Evolutionary conservation across 2,797 vertebrate species (phyloP).

Genomic region (Nothura maculosa): DNA sequence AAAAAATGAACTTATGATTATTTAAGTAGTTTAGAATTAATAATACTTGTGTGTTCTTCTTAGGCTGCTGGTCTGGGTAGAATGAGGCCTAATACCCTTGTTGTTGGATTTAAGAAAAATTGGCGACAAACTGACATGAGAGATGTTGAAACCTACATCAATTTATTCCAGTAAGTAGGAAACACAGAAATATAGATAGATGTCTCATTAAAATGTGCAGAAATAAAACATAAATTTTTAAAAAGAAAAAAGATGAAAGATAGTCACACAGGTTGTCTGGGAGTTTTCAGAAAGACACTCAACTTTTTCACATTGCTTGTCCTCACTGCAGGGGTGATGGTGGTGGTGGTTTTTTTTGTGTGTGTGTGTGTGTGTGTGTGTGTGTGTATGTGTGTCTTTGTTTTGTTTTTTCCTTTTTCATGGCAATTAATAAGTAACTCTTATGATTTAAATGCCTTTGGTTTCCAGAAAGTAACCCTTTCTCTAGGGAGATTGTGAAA

Average conservation of each 20-base stretch:
- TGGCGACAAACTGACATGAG: slow-evolving; percentile 94
- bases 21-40: not conserved
- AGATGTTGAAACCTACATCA: slow-evolving; percentile 96
- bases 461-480: not conserved
- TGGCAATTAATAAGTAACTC: not conserved
- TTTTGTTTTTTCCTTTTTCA: not conserved
- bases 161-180: slow-evolving; percentile 94
- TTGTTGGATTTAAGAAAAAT: slow-evolving; percentile 97
- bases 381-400: no score
- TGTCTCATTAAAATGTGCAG: not conserved
- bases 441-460: not conserved
- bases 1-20: not conserved
- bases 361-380: not conserved
- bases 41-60: not conserved
- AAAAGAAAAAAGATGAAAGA: not conserved
- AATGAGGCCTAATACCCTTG: slow-evolving; percentile 95
- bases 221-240: not conserved
- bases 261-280: not conserved
- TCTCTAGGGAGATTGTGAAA: not conserved
- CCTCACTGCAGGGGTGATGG: not conserved
- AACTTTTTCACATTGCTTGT: not conserved
- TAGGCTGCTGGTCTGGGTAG: slow-evolving; percentile 96
- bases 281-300: not conserved
- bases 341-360: not conserved
- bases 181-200: not conserved